These are phyloP conservation scores for Toxostoma redivivum DNA, from an alignment of 2,113 vertebrate species.

Conservation along the genomic window DNA sequence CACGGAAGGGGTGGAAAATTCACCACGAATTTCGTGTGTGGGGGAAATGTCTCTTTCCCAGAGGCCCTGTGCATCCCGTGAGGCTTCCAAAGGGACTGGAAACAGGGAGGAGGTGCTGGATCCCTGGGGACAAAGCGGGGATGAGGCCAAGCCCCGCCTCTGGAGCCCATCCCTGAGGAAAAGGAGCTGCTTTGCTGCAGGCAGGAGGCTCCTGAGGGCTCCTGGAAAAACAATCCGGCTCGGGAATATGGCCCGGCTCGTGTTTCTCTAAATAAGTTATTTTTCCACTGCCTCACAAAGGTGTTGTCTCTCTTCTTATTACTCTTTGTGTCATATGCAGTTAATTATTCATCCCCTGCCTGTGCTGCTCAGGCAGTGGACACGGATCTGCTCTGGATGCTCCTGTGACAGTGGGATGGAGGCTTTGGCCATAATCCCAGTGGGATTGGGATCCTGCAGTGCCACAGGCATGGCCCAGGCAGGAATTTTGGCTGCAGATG, in stretches of 20 bases:
- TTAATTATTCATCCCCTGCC: slow-evolving; percentile 70
- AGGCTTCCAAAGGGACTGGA: neutral
- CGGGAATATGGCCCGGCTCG: slow-evolving; percentile 27
- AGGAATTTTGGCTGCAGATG: neutral
- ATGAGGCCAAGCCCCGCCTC: rapidly evolving
- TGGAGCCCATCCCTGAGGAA: neutral
- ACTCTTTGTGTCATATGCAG: slow-evolving; percentile 30
- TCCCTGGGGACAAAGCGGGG: neutral
- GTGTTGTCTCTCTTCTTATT: slow-evolving; percentile 55
- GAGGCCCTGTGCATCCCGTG: rapidly evolving
- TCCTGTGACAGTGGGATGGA: too few relatives aligned
- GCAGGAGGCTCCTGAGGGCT: neutral
- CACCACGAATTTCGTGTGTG: neutral
- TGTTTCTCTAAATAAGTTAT: slow-evolving; percentile 58
- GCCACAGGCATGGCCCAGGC: rapidly evolving
- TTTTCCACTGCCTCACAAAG: slow-evolving; percentile 59
- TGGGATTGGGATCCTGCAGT: neutral
- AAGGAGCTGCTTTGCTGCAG: neutral
- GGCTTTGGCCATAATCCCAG: too few relatives aligned
- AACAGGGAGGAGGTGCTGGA: neutral
- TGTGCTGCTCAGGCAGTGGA: neutral
- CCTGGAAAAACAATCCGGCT: slow-evolving; percentile 46
- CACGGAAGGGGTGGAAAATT: neutral
- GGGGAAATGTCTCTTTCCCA: rapidly evolving
- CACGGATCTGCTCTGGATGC: neutral